Conservation (phyloP, 2,113 vertebrate genomes). For the Trinectes maculatus region DNA sequence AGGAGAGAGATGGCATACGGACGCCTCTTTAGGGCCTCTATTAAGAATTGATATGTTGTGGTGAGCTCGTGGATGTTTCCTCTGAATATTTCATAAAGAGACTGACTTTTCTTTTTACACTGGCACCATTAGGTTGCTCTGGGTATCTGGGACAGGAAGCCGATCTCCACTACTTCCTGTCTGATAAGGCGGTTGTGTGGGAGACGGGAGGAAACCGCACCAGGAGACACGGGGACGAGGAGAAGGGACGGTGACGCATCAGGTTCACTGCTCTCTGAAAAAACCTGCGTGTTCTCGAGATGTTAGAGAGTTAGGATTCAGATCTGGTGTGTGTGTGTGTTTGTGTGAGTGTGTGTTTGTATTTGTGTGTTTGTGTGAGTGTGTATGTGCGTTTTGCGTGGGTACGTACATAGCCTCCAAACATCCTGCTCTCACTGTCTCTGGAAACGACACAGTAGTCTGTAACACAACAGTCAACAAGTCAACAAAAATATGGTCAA, state of each 20-base stretch:
- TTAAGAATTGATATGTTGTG: conserved; percentile 9
- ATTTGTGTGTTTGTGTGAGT: conserved; percentile 13
- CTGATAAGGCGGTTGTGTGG: conserved; percentile 54
- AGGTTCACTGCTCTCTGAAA: background rate
- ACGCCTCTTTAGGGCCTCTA: background rate
- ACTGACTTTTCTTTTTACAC: conserved; percentile 51
- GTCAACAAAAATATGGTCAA: too few relatives aligned
- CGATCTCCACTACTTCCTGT: conserved; percentile 61
- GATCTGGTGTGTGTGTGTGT: background rate
- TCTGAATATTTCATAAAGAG: conserved; percentile 72
- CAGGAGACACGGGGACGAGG: conserved; percentile 29
- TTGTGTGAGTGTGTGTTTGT: conserved; percentile 24
- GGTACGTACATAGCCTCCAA: too few relatives aligned
- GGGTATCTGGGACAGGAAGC: conserved; percentile 67
- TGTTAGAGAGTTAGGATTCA: conserved; percentile 27
- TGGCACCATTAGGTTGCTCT: conserved; percentile 40
- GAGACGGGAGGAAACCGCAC: conserved; percentile 61
- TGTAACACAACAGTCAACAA: too few relatives aligned
- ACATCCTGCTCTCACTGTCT: conserved; percentile 56
- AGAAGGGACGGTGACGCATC: conserved; percentile 18
- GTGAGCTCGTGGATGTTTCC: conserved; percentile 51
- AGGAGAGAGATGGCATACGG: background rate
- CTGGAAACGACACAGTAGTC: conserved; percentile 28
- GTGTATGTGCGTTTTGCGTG: too few relatives aligned
- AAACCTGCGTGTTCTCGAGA: too few relatives aligned